Evolutionary conservation across 2,888 invertebrate genomes (phyloP), one percentile per base, ranked within the genome.

Genomic region (Dichetophora obliterata): DNA sequence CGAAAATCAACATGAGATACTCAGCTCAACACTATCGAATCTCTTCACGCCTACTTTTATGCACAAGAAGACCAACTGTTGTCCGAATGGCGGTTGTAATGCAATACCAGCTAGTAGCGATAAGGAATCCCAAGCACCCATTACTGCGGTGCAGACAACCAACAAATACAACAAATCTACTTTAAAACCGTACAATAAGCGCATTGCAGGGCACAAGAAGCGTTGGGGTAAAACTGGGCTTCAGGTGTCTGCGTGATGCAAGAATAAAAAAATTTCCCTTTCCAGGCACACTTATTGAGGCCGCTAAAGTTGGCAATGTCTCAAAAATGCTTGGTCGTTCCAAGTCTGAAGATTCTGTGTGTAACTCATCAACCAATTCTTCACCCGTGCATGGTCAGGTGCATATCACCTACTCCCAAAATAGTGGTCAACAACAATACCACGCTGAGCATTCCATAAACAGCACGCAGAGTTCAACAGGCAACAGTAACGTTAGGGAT

Each of bases 341-440:
- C 66, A 91, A 94, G 82, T 96, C 96, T 2, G 96, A 96, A 89
- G 96, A 96, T 88, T 96, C 96, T 11, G 95, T 96, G 83, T 91
- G 91, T 87, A 90, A 90, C 79, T 90, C 91, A 48, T 90, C 91
- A 75, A 92, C 90, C 86, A 93, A 90, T 87, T 93, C 91, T 79
- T 91, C 91, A 0, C 92, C 92, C 0, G 92, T 93, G 85, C 94
- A 93, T 84, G 95, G 94, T 50, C 93, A 92, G 57, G 93, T 94
- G 31, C 93, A 86, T 9, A 87, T 88, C 0, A 86, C 86, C 0
- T 88, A 88, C 57, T 86, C 87, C 1, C 88, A 88, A 78, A 87
- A 85, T 75, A 85, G 85, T 24, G 83, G 82, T 0, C 85, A 85
- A 76, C 84, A 84, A 50, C 80, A 81, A 14, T 76, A 84, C 65